A percentile compares a stretch with the other conserved stretches of the same genome.
These are phyloP conservation scores for Melanogrammus aeglefinus DNA, from an alignment of 2,797 vertebrate species.

Conservation along the genomic window DNA sequence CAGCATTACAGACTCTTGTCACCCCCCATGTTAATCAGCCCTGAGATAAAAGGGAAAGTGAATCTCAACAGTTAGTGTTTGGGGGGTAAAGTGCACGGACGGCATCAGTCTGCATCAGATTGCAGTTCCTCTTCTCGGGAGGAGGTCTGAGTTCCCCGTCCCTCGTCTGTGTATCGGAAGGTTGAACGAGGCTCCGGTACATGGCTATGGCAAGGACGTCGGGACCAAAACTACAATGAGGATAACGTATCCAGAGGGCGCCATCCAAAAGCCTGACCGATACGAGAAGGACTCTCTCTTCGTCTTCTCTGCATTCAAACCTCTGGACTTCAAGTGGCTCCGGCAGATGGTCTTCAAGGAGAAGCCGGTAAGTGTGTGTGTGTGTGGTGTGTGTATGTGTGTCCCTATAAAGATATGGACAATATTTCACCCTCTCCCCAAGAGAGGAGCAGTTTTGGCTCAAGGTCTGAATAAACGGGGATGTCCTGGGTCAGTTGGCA, in stretches of 20 bases:
- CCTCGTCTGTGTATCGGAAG: conserved; percentile 58
- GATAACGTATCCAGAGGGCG: conserved; percentile 97
- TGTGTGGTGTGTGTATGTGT: no score
- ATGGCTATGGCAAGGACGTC: conserved; percentile 87
- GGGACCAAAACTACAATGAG: conserved; percentile 94
- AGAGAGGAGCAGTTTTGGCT: not conserved
- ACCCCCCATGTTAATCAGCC: no score
- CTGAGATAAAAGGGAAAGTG: no score
- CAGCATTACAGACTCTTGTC: no score
- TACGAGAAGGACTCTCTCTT: conserved; percentile 95
- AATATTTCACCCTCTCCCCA: not conserved
- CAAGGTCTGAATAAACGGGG: not conserved
- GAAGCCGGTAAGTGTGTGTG: conserved; percentile 82
- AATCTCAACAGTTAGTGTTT: no score
- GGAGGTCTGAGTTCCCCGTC: not conserved
- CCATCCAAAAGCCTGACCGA: conserved; percentile 87
- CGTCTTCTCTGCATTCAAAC: conserved; percentile 95
- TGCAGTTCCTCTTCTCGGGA: not conserved
- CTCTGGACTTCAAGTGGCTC: conserved; percentile 96
- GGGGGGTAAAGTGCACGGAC: no score
- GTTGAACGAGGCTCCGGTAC: conserved; percentile 91
- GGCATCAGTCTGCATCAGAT: not conserved
- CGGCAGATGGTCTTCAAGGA: conserved; percentile 94
- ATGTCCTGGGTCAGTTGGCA: not conserved
- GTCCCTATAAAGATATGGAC: no score